Evolutionary conservation across 2,797 vertebrate genomes (phyloP), one percentile per base, ranked within the genome.

Genomic region (Tympanoctomys barrerae): DNA sequence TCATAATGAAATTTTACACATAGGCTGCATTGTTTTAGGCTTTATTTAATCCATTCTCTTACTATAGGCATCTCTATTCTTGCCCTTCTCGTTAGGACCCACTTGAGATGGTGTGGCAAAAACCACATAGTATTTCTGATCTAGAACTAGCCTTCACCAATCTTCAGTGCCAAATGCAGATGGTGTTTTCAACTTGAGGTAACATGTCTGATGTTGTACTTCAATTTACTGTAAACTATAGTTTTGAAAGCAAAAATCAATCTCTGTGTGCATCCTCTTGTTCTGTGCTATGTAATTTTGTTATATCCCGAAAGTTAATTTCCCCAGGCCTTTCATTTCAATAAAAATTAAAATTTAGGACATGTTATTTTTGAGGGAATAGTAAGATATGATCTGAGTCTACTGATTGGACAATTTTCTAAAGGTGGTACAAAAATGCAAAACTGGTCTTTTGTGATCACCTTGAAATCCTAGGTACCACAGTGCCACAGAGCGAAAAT

Each of bases 171-270:
- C 5, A 49, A n/a, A 31, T 86, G 73, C 68, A 28, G 33, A 77
- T 79, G 77, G 12, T 59, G 33, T 54, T 84, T 80, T 87, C 21
- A 5, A 54, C 83, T 54, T 10, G 33, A 91, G 36, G 49, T 73
- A 84, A 59, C 46, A 91, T 28, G 62, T 33, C 71, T 87, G 46
- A 39, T 59, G 33, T 46, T 52, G 42, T 71, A 46, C 39, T 85
- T 91, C 39, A 9, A 42, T 70, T 94, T 61, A 83, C 33, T 39
- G 3, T 79, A 83, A 90, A 83, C 57, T 73, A 52, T 21, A 5
- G 28, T 80, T 91, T 84, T 91, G 39, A 78, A 96, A 96, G 85
- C 66, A 88, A 92, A 87, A 87, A 91, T 85, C 78, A 79, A 39
- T 87, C 36, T 59, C n/a, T 70, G 12, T 1, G 22, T 39, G 89